Base-by-base conservation (phyloP, 1,140 invertebrate genomes). In the Cylas formicarius region DNA sequence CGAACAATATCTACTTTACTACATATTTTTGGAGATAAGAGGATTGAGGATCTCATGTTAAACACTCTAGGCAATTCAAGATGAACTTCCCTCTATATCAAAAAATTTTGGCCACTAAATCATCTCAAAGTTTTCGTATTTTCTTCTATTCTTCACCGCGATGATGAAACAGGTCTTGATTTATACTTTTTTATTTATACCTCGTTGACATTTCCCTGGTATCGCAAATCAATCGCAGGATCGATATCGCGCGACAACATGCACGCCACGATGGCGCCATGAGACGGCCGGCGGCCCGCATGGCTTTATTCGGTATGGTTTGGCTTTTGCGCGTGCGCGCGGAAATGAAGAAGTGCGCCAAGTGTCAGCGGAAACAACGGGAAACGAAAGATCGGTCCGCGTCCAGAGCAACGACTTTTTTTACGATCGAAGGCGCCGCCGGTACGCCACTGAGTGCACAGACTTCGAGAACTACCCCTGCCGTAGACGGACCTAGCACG, bases 301-400 rank as follows among this genome's bases (percentile, higher is more conserved):
- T 86, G 82, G 83, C 84, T 72, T 78, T 86, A 52, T 86, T 86
- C 73, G 84, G 82, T 67, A 81, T 86, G 77, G 81, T 85, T 69
- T 85, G 82, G 82, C 70, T 86, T 65, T 69, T 85, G 64, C 78
- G 81, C 50, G 75, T 84, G 64, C 80, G 81, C 62, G 77, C 81
- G 46, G 81, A 82, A 63, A 76, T 84, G 66, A 80, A 78, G 63
- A 74, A 77, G 35, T 82, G 80, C 65, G 73, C 77, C 28, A 78
- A 79, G 51, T 82, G 79, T 65, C 65, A 67, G 27, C 62, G 65
- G 32, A 61, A 62, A 24, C 54, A 38, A 16, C 21, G 31, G 22
- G 33, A 18, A 29, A 35, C 37, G 16, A 29, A 47, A 29, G 29
- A 50, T 39, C 62, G 31, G 53, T 33, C 55, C 34, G 66, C 69